Conservation (phyloP, 1,140 invertebrate genomes). For the Sinella curviseta region DNA sequence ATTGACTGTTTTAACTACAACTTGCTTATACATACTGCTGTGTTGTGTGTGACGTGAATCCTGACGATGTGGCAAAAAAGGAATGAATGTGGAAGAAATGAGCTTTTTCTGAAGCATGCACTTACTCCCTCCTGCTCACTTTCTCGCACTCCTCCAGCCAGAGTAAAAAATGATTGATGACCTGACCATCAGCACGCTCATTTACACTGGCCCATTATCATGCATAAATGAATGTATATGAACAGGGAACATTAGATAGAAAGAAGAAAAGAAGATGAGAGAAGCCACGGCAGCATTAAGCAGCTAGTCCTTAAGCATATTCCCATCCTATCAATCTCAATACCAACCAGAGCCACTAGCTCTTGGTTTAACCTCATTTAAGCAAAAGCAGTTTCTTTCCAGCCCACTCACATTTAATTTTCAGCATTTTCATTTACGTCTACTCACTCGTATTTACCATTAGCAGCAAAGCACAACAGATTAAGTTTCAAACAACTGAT, state of each 20-base stretch:
- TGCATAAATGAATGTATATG: slow-evolving; percentile 20
- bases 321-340: no score
- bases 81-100: slow-evolving; percentile 3
- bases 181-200: slow-evolving; percentile 44
- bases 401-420: no score
- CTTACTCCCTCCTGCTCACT: not conserved
- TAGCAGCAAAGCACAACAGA: no score
- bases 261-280: no score
- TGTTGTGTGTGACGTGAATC: not conserved
- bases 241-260: not conserved
- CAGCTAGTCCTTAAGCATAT: not conserved
- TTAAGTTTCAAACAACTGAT: no score
- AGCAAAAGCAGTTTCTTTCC: no score
- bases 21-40: no score
- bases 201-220: slow-evolving; percentile 42
- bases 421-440: no score
- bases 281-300: not conserved
- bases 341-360: no score
- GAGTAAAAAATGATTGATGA: slow-evolving; percentile 44
- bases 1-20: no score
- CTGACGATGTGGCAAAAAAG: not conserved
- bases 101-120: not conserved
- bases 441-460: no score
- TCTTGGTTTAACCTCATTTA: no score
- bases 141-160: not conserved